A percentile compares a stretch with the other conserved stretches of the same genome.
phyloP scores from a whole-genome alignment of 2,888 invertebrate species.

The Pemphredon lugubris region DNA sequence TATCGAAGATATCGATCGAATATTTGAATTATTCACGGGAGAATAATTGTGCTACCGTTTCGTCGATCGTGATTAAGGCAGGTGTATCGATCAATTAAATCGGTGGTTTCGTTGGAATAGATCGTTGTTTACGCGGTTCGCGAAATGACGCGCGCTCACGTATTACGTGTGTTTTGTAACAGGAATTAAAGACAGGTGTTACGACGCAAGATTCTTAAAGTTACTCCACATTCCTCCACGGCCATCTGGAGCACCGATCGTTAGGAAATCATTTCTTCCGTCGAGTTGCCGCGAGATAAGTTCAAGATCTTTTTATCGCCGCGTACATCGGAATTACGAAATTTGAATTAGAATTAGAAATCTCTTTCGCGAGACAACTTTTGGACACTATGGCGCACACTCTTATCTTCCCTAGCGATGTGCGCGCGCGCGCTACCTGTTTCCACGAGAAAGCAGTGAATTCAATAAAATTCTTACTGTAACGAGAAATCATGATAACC shows the following conservation, averaged over 20 bases:
- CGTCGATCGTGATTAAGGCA: too few species aligned
- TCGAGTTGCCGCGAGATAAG: conserved; percentile 25
- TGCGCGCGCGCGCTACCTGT: conserved; percentile 16
- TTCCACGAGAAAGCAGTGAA: neutral
- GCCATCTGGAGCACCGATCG: conserved; percentile 13
- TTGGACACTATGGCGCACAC: conserved; percentile 4
- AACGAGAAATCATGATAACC: neutral
- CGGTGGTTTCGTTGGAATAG: too few species aligned
- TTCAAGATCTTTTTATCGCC: conserved; percentile 30
- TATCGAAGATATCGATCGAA: too few species aligned
- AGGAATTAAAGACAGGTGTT: conserved; percentile 34
- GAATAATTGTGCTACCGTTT: too few species aligned
- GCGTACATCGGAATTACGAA: conserved; percentile 38
- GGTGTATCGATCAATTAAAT: too few species aligned
- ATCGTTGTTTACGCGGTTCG: too few species aligned
- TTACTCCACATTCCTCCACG: conserved; percentile 1
- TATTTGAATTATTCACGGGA: too few species aligned
- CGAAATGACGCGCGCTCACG: neutral
- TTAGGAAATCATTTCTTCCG: conserved; percentile 40
- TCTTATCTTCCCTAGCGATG: conserved; percentile 9
- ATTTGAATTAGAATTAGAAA: conserved; percentile 41
- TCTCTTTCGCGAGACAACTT: conserved; percentile 8
- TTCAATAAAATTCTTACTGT: neutral
- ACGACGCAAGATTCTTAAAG: conserved; percentile 18
- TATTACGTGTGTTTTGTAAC: conserved; percentile 8